Percentiles rank a stretch among this genome's conserved stretches.
Conservation (phyloP, 2,888 invertebrate genomes). For the Latrodectus elegans region DNA sequence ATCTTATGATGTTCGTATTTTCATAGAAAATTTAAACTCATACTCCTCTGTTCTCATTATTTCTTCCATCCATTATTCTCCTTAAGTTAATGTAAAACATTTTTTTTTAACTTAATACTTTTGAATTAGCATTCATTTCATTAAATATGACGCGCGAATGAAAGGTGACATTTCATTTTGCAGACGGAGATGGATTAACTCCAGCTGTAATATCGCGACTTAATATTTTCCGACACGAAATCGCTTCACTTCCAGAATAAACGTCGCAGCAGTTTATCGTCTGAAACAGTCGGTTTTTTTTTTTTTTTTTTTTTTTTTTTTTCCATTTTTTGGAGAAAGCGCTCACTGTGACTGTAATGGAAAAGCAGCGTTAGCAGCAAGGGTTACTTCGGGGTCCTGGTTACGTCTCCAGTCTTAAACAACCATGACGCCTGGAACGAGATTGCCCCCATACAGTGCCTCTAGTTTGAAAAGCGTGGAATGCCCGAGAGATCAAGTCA, state of each 20-base stretch:
- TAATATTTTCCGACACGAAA: neutral
- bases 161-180: no score
- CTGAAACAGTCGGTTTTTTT: neutral
- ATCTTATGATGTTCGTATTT: no score
- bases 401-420: neutral
- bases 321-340: neutral
- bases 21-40: no score
- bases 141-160: no score
- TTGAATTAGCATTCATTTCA: no score
- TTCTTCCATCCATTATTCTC: no score
- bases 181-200: neutral
- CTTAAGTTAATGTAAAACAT: no score
- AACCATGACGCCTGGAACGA: neutral
- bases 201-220: neutral
- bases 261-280: neutral
- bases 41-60: no score
- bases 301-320: neutral
- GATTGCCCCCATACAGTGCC: neutral
- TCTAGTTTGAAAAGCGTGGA: neutral
- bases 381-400: neutral
- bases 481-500: neutral
- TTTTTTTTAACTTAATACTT: no score
- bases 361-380: conserved; percentile 4
- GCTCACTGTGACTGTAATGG: neutral
- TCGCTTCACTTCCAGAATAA: neutral